Evolutionary conservation across 2,797 vertebrate genomes (phyloP), one percentile per base, ranked within the genome.

Genomic region (Hemibagrus guttatus): DNA sequence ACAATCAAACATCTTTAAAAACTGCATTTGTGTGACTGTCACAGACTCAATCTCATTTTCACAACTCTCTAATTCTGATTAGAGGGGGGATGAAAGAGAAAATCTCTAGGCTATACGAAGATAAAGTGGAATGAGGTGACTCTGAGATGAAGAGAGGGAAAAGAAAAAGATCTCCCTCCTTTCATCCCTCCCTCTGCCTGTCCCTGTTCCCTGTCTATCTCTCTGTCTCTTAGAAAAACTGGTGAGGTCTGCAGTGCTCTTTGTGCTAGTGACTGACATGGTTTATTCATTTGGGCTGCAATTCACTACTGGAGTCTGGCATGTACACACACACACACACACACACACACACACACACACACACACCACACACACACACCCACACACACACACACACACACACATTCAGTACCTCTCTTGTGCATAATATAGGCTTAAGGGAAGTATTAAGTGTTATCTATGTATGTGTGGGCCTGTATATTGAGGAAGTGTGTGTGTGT

Each of bases 271-370:
- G 86, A 90, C 85, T 75, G 86, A 86, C 81, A 88, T 84, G 69
- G 85, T 81, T 89, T 90, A 89, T 88, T 88, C 68, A 88, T 88
- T 75, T 84, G 76, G 61, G 83, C 64, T 80, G 84, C 66, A 86
- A 82, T 84, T 72, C 85, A 64, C 64, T 54, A n/a, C 59, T 76
- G 74, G 49, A 72, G 59, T 81, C 72, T 84, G 54, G 74, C 49
- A 39, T 28, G 21, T 26, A 66, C 72, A 49, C 71, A 78, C 71
- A 83, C 76, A 69, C 56, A 83, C 76, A 81, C 88, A 86, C 52
- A 84, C 76, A 69, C 71, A n/a, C 81, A 83, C 56, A 54, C 79
- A 81, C 68, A 82, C 56, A 74, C 56, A 63, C 79, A 82, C 58
- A 61, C 68, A 83, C 61, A 76, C 84, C 85, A 83, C 85, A 86